phyloP scores from a whole-genome alignment of 2,888 invertebrate species.

The Aricia artaxerxes region DNA sequence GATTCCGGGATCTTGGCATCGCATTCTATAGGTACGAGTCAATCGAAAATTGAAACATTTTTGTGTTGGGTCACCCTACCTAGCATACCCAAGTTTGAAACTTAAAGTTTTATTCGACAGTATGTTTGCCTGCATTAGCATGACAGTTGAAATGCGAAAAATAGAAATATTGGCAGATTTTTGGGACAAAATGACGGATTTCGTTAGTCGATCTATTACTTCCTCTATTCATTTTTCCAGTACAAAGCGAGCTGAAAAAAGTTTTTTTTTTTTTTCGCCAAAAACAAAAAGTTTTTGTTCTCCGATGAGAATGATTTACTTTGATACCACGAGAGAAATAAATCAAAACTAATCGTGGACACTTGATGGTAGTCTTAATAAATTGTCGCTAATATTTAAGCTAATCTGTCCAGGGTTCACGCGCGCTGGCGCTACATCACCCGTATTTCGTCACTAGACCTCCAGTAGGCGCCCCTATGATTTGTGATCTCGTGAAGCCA shows the following conservation, averaged over 20 bases:
- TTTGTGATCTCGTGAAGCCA: constrained; percentile 49
- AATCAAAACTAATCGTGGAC: constrained; percentile 3
- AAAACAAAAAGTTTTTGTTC: no score
- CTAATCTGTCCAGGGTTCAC: constrained; percentile 8
- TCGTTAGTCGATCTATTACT: no score
- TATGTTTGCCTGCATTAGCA: no score
- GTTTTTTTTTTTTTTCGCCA: no score
- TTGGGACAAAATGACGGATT: no score
- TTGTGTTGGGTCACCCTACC: neutral
- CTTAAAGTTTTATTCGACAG: no score
- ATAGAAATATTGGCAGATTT: no score
- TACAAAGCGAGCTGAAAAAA: no score
- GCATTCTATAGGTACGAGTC: neutral
- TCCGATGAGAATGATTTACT: neutral
- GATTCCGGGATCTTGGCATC: constrained; percentile 1
- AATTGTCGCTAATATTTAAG: constrained; percentile 2
- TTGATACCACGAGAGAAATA: neutral
- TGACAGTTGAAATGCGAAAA: no score
- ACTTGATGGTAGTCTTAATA: neutral
- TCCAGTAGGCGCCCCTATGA: constrained; percentile 50
- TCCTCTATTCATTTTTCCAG: no score
- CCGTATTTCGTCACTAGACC: constrained; percentile 46
- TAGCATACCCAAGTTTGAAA: no score
- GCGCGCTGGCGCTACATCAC: constrained; percentile 42
- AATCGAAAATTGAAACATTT: neutral